Base-by-base conservation (phyloP, 2,113 vertebrate species). In the Vidua macroura region DNA sequence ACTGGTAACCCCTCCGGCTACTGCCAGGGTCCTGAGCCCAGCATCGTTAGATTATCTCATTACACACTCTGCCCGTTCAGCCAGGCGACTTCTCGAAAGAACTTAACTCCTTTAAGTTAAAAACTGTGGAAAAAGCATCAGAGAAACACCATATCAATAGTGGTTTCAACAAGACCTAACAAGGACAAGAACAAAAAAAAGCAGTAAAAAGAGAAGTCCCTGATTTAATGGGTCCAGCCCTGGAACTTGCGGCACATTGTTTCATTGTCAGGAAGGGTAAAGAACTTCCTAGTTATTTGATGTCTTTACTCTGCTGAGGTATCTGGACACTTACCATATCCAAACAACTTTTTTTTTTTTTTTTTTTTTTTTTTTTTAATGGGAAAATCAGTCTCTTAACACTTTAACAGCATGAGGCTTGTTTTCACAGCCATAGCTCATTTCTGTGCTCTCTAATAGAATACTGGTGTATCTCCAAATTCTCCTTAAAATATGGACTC, bases 311-410 rank as follows among this genome's bases (percentile, higher is more conserved):
- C 74, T 76, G 52, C 41, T 0, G 0, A 75, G 58, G 52, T 72
- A 46, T 35, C 33, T 43, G 35, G n/a, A 41, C 17, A 58, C 20
- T 4, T 20, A 93, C 33, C 39, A 10, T 33, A 59, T 39, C 39
- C 27, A 62, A 72, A 46, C 49, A 79, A 24, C 10, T 31, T 37
- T 31, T 41, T 23, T 79, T 74, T 25, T 33, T 41, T 11, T 41
- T 41, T 11, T 41, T 41, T 22, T 37, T 25, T 8, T 28, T 31
- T 35, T 20, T 21, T 27, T 15, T 43, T 14, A 5, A 14, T 19
- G 24, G 86, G 37, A 82, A 79, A 94, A 95, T 64, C 52, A 53
- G 16, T 90, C 20, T 85, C 88, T 88, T 53, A 64, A 85, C 69
- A 66, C 72, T 68, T 58, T 58, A 69, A 48, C 79, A 88, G 76